Evolutionary conservation across 2,113 vertebrate genomes (phyloP).

Genomic region (Otocyon megalotis): DNA sequence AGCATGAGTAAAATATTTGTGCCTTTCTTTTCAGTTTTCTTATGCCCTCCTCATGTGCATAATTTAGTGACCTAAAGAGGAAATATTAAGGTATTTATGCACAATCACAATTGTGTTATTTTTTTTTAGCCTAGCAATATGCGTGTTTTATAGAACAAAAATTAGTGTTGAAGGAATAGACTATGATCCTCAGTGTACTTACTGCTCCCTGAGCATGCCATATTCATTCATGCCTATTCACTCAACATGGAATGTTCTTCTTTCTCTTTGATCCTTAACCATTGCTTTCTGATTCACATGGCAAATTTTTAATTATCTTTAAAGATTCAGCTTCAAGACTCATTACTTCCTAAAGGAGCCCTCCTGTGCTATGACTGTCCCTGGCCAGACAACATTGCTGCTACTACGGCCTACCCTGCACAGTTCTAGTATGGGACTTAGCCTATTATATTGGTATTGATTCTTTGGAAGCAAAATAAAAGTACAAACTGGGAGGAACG

Average conservation of each 20-base stretch:
- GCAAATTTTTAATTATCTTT: neutral
- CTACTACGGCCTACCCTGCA: neutral
- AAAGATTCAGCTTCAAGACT: neutral
- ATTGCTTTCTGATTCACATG: neutral
- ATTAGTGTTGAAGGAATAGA: neutral
- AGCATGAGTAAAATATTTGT: slow-evolving; percentile 57
- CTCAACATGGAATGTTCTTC: neutral
- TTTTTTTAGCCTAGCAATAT: neutral
- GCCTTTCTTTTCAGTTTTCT: neutral
- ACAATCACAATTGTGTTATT: neutral
- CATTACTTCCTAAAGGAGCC: neutral
- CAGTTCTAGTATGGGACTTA: neutral
- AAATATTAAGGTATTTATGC: neutral
- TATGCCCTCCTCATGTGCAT: neutral
- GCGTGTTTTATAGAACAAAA: neutral
- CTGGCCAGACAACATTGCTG: neutral
- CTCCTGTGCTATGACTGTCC: neutral
- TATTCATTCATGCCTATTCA: neutral
- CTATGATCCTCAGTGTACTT: neutral
- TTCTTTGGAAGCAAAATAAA: neutral
- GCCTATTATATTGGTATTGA: neutral
- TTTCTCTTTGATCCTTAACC: neutral
- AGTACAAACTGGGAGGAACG: neutral
- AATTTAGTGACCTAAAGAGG: neutral
- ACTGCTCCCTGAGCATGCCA: neutral